Conservation (phyloP, 1,140 invertebrate genomes). For the Heliconius congener region DNA sequence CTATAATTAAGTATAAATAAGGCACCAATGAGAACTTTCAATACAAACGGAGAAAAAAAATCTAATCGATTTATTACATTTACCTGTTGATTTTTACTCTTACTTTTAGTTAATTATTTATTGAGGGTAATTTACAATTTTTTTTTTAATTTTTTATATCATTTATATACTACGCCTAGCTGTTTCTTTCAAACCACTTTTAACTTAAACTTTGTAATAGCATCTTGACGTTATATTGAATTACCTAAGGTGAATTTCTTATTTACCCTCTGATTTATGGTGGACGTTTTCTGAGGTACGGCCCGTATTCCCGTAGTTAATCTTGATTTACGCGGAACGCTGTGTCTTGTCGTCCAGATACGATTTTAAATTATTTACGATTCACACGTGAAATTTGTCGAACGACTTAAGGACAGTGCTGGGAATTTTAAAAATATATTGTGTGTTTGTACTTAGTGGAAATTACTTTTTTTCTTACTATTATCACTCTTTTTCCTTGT, state of each 20-base stretch:
- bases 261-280: constrained; percentile 71
- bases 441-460: neutral
- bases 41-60: no score
- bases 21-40: no score
- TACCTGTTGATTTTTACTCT: no score
- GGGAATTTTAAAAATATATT: neutral
- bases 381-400: constrained; percentile 59
- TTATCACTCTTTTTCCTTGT: no score
- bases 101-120: no score
- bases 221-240: constrained; percentile 67
- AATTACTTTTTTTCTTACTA: no score
- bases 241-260: constrained; percentile 71
- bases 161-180: neutral
- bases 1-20: no score
- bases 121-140: no score
- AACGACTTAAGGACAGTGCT: constrained; percentile 27
- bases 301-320: constrained; percentile 64
- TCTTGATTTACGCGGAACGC: constrained; percentile 71
- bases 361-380: constrained; percentile 69
- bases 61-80: no score
- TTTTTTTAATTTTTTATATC: neutral
- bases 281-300: constrained; percentile 65
- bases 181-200: neutral
- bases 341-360: constrained; percentile 59
- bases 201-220: constrained; percentile 31